phyloP scores from a whole-genome alignment of 2,113 vertebrate species.

The Hyla sarda region DNA sequence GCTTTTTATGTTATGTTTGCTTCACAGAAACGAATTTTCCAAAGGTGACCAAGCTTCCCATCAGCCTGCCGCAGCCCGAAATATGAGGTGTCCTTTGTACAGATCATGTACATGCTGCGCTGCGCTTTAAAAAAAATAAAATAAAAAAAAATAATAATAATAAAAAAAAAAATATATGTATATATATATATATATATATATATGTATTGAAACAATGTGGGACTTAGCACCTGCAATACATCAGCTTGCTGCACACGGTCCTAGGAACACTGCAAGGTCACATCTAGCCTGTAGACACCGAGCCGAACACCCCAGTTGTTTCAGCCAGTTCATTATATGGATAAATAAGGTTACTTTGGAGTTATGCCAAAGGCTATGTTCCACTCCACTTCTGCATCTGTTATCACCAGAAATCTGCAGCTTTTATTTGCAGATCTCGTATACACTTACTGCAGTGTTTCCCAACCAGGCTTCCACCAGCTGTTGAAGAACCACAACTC shows the following conservation, averaged over 20 bases:
- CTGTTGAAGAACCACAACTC: too few species aligned
- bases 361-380: background rate
- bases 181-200: too few species aligned
- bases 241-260: background rate
- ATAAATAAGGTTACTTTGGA: background rate
- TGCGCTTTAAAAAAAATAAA: too few species aligned
- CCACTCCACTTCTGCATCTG: background rate
- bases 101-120: background rate
- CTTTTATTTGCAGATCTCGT: background rate
- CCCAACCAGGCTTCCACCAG: too few species aligned
- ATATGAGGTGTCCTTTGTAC: too few species aligned
- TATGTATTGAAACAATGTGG: background rate
- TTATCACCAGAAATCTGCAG: background rate
- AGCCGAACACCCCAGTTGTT: background rate
- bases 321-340: background rate
- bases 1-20: background rate
- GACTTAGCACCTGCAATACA: conserved; percentile 6
- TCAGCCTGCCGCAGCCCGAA: background rate
- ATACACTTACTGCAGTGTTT: too few species aligned
- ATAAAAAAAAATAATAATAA: too few species aligned
- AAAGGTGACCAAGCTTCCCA: background rate
- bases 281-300: background rate
- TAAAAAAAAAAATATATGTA: too few species aligned
- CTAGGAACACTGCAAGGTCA: background rate
- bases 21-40: background rate